Percentiles rank a stretch among this genome's conserved stretches.
Evolutionary conservation across 1,140 invertebrate species (phyloP).

Genomic region (Platyscapa corneri): DNA sequence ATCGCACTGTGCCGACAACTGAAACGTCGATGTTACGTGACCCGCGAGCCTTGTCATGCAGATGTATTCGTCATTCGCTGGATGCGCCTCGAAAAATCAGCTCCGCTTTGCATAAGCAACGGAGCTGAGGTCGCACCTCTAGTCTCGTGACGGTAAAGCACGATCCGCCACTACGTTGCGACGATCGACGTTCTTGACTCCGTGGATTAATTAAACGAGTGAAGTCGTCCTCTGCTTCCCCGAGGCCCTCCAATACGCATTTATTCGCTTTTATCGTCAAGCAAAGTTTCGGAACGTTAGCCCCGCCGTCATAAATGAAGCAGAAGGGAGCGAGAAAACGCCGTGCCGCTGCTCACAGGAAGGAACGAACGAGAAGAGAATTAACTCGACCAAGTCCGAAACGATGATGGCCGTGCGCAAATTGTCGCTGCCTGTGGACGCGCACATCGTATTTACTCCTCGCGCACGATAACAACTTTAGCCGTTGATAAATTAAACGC

Average conservation of each 20-base stretch:
- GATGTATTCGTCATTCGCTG: background rate
- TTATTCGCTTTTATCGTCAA: background rate
- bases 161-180: too few species aligned
- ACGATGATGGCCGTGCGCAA: constrained; percentile 2
- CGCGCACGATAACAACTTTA: background rate
- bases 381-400: background rate
- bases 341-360: constrained; percentile 34
- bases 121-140: too few species aligned
- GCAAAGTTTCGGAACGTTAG: background rate
- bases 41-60: background rate
- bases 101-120: background rate
- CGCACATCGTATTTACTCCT: background rate
- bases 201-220: too few species aligned
- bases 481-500: constrained; percentile 4
- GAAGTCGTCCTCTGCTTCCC: too few species aligned
- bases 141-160: too few species aligned
- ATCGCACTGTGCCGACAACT: too few species aligned
- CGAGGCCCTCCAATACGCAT: too few species aligned
- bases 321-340: background rate
- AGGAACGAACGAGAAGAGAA: constrained; percentile 46
- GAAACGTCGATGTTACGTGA: background rate
- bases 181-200: too few species aligned
- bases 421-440: background rate
- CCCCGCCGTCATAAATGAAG: background rate
- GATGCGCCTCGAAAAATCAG: too few species aligned